phyloP scores from a whole-genome alignment of 2,888 invertebrate species.

The Seira musarum region DNA sequence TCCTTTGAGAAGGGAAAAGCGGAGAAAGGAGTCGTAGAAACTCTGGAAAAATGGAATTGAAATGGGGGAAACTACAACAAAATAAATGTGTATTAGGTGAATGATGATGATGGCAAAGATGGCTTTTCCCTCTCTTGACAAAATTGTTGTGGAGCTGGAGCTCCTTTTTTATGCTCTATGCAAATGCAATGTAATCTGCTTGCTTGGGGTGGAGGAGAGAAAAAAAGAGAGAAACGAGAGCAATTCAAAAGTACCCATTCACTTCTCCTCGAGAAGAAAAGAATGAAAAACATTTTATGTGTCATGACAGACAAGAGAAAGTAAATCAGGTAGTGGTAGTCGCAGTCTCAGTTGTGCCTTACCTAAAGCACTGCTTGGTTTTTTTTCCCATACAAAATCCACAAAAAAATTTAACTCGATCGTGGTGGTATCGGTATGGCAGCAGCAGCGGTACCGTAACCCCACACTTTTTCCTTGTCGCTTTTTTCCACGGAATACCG shows the following conservation, averaged over 20 bases:
- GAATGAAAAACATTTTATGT: conserved; percentile 36
- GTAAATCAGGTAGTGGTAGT: conserved; percentile 33
- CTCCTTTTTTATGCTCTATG: conserved; percentile 39
- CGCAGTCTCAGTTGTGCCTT: neutral
- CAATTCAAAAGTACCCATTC: conserved; percentile 46
- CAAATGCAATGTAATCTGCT: conserved; percentile 51
- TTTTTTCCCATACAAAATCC: too few relatives aligned
- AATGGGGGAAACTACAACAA: conserved; percentile 30
- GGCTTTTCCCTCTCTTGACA: conserved; percentile 37
- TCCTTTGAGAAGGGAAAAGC: neutral
- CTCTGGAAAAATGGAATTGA: conserved; percentile 18
- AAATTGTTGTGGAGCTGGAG: conserved; percentile 19
- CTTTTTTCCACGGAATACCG: conserved; percentile 4
- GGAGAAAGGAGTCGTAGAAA: neutral
- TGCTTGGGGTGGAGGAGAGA: conserved; percentile 1
- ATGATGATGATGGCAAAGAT: conserved; percentile 30
- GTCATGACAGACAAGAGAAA: conserved; percentile 35
- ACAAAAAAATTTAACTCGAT: neutral
- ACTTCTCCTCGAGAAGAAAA: conserved; percentile 26
- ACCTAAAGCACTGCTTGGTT: too few relatives aligned
- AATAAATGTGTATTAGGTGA: conserved; percentile 49
- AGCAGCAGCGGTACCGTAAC: neutral
- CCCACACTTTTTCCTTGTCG: neutral
- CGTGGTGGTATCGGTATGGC: neutral
- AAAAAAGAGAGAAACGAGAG: conserved; percentile 20